Conservation (phyloP, 2,113 vertebrate species). For the pig (Sus scrofa) region T2T-Sscrofa CM000818.6:14233501-14234000, state of each 20-base stretch:
- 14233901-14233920: neutral
- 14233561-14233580: neutral
- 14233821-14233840: neutral
- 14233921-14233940: neutral
- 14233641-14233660: neutral
- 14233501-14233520: neutral
- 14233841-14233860: neutral
- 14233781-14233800: neutral
- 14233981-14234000: neutral
- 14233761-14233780: neutral
- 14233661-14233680: neutral
- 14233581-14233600: neutral
- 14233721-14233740: neutral
- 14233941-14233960: neutral
- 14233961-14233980: neutral
- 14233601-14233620: neutral
- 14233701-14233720: neutral
- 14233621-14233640: neutral
- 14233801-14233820: neutral
- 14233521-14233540: neutral
- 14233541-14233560: neutral
- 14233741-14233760: neutral
- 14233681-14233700: neutral
- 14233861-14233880: neutral
- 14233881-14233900: neutral